Conservation (phyloP, 92 coral and sea anemone species). For the Paramuricea clavata region DNA sequence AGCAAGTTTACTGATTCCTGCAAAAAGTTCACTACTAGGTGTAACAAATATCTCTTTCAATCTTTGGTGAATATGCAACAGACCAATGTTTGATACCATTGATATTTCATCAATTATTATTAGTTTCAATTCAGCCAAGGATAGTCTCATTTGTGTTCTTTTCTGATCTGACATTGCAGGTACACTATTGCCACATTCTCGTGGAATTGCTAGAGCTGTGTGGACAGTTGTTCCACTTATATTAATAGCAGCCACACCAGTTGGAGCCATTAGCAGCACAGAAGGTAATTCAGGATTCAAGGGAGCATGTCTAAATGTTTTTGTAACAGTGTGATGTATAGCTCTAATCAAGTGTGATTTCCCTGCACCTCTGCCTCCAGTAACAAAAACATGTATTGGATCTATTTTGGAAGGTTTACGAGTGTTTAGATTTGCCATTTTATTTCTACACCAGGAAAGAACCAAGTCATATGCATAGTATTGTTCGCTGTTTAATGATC, state of each 20-base stretch:
- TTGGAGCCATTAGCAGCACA: conserved; percentile 71
- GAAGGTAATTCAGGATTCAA: conserved; percentile 70
- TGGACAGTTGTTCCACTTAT: conserved; percentile 72
- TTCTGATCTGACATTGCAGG: conserved; percentile 75
- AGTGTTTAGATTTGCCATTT: conserved; percentile 65
- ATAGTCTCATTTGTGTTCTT: conserved; percentile 58
- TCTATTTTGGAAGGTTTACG: conserved; percentile 55
- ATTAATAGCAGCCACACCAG: conserved; percentile 72
- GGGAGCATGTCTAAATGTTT: conserved; percentile 69
- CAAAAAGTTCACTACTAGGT: background rate
- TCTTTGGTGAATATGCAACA: conserved; percentile 65
- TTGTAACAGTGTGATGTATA: conserved; percentile 56
- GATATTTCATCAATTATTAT: conserved; percentile 8
- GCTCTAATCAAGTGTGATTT: conserved; percentile 59
- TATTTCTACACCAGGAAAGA: conserved; percentile 21
- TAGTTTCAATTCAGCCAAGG: conserved; percentile 33
- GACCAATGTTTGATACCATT: conserved; percentile 63
- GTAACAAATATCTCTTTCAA: conserved; percentile 22
- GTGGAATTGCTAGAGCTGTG: conserved; percentile 70
- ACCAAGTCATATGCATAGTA: conserved; percentile 49
- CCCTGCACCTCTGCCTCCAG: conserved; percentile 79
- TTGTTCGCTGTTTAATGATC: conserved; percentile 68
- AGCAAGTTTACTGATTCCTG: conserved; percentile 5
- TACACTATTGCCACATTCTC: conserved; percentile 53
- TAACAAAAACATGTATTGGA: conserved; percentile 37